Evolutionary conservation across 1,140 invertebrate genomes (phyloP).

Genomic region (Drepana arcuata): DNA sequence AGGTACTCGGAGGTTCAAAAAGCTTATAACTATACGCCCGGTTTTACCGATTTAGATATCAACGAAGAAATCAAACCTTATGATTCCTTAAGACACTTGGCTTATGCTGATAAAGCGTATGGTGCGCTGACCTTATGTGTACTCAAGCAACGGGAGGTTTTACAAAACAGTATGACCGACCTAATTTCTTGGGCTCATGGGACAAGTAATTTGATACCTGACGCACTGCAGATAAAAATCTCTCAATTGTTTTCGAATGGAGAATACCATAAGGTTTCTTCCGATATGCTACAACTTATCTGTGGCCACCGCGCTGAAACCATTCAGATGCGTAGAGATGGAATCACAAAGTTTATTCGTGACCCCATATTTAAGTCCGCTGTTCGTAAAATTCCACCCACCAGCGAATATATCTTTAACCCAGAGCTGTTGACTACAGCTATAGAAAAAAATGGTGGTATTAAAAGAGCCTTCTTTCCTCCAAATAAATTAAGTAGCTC

Average conservation of each 20-base stretch:
- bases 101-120: too few species aligned
- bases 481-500: conserved; percentile 1
- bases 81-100: too few species aligned
- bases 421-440: conserved; percentile 2
- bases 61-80: too few species aligned
- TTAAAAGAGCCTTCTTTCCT: conserved; percentile 10
- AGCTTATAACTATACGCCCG: too few species aligned
- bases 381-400: conserved; percentile 13
- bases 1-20: too few species aligned
- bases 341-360: conserved; percentile 7
- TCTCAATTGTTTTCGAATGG: conserved; percentile 10
- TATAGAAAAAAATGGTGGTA: conserved; percentile 12
- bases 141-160: too few species aligned
- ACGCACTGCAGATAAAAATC: too few species aligned
- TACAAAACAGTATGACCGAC: too few species aligned
- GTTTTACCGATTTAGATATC: too few species aligned
- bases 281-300: conserved; percentile 10
- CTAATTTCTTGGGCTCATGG: too few species aligned
- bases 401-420: conserved; percentile 9
- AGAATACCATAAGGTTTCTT: conserved; percentile 9
- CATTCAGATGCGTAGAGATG: conserved; percentile 12
- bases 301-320: conserved; percentile 18
- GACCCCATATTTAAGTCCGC: conserved; percentile 8
- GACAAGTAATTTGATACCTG: too few species aligned
- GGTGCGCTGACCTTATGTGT: too few species aligned